phyloP scores from a whole-genome alignment of 1,140 invertebrate genomes.

The Venturia canescens region DNA sequence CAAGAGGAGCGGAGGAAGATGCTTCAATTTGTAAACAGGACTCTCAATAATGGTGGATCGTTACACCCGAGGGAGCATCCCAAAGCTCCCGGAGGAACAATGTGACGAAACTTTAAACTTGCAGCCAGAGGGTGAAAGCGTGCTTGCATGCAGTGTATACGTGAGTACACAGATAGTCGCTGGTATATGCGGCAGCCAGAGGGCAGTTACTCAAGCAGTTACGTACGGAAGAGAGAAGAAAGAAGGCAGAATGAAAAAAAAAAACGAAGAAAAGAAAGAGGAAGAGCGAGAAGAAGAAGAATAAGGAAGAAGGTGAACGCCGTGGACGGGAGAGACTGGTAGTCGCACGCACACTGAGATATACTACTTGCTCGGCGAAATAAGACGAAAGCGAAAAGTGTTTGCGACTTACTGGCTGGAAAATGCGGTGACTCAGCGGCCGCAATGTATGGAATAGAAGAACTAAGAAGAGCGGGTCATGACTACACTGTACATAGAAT shows the following conservation, averaged over 20 bases:
- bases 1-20: conserved; percentile 26
- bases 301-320: conserved; percentile 47
- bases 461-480: conserved; percentile 18
- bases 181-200: conserved; percentile 10
- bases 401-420: conserved; percentile 50
- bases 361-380: conserved; percentile 45
- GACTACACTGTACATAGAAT: background rate
- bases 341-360: conserved; percentile 35
- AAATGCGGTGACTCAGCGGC: conserved; percentile 51
- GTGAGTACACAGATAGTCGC: background rate
- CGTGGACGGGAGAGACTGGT: conserved; percentile 25
- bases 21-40: conserved; percentile 69
- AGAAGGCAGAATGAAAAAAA: conserved; percentile 40
- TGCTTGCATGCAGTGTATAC: background rate
- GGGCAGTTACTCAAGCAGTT: conserved; percentile 41
- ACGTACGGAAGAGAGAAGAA: conserved; percentile 35
- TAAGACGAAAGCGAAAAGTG: conserved; percentile 48
- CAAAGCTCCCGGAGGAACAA: conserved; percentile 43
- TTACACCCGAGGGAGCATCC: conserved; percentile 59
- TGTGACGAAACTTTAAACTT: conserved; percentile 50
- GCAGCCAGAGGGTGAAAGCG: background rate
- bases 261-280: conserved; percentile 42
- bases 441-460: conserved; percentile 37
- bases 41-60: conserved; percentile 66
- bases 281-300: conserved; percentile 36